Evolutionary conservation across 1,140 invertebrate genomes (phyloP).

Genomic region (Solenopsis fugax): DNA sequence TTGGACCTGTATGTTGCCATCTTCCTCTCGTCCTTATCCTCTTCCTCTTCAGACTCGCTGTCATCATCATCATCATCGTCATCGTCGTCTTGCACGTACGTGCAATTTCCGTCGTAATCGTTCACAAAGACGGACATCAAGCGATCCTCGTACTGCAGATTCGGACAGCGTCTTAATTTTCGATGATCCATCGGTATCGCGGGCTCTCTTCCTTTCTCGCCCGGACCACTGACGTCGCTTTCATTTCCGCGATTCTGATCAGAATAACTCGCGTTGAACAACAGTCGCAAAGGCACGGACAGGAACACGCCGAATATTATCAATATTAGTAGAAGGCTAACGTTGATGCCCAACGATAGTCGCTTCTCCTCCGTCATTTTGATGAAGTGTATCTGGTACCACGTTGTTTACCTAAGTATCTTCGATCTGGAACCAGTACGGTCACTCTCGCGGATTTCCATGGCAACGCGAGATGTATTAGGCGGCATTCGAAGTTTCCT

Average conservation of each 20-base stretch:
- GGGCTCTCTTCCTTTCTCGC: neutral
- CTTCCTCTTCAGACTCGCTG: slow-evolving; percentile 21
- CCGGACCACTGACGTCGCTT: neutral
- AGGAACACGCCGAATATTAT: slow-evolving; percentile 81
- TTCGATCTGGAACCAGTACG: neutral
- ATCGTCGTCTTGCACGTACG: slow-evolving; percentile 50
- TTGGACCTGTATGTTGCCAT: neutral
- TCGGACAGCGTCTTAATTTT: slow-evolving; percentile 77
- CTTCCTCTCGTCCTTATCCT: neutral
- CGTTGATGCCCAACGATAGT: slow-evolving; percentile 79
- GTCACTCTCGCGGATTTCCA: neutral
- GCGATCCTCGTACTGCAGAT: slow-evolving; percentile 72
- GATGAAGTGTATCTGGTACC: neutral
- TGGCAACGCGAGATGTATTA: neutral
- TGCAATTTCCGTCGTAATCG: slow-evolving; percentile 82
- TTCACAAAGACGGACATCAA: slow-evolving; percentile 72
- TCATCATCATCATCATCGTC: neutral
- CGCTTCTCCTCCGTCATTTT: slow-evolving; percentile 74
- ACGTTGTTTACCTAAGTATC: slow-evolving; percentile 19
- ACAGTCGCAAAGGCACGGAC: slow-evolving; percentile 77
- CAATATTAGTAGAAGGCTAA: slow-evolving; percentile 79
- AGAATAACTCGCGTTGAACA: slow-evolving; percentile 79
- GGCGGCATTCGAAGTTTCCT: neutral
- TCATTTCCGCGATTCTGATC: slow-evolving; percentile 38
- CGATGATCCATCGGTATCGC: slow-evolving; percentile 73